Percentiles rank a stretch among this genome's conserved stretches.
Evolutionary conservation across 2,888 invertebrate genomes (phyloP).

Genomic region (Oxycera nigricornis): DNA sequence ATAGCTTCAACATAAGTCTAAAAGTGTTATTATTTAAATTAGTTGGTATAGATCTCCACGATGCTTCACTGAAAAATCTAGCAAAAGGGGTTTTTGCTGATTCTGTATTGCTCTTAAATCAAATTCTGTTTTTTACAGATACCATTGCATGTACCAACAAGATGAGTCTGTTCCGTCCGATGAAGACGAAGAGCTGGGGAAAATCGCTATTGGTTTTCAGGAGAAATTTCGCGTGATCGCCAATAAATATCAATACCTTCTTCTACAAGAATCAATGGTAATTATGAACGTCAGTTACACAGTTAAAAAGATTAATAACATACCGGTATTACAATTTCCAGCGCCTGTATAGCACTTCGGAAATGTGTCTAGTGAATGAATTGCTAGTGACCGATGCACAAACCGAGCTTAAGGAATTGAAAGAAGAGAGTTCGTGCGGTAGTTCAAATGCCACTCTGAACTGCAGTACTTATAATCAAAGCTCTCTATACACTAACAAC

Average conservation of each 20-base stretch:
- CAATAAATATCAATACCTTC: constrained; percentile 75
- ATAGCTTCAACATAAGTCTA: too few species aligned
- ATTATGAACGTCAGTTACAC: constrained; percentile 52
- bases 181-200: constrained; percentile 74
- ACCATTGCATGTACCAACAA: constrained; percentile 74
- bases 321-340: constrained; percentile 61
- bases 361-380: constrained; percentile 78
- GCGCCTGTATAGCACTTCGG: constrained; percentile 77
- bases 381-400: constrained; percentile 77
- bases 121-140: constrained; percentile 58
- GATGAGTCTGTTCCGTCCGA: constrained; percentile 69
- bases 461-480: constrained; percentile 24
- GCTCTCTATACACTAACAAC: background rate
- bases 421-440: constrained; percentile 61
- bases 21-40: too few species aligned
- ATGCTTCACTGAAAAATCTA: too few species aligned
- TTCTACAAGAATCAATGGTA: constrained; percentile 82
- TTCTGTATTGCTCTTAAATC: background rate
- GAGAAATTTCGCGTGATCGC: constrained; percentile 75
- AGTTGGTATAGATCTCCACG: too few species aligned
- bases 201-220: constrained; percentile 71
- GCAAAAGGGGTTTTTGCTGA: too few species aligned
- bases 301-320: background rate
- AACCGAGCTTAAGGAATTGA: constrained; percentile 68
- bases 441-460: constrained; percentile 39